Percentiles rank a stretch among this genome's conserved stretches.
Conservation (phyloP, 2,113 vertebrate genomes). For the Eurypyga helias region DNA sequence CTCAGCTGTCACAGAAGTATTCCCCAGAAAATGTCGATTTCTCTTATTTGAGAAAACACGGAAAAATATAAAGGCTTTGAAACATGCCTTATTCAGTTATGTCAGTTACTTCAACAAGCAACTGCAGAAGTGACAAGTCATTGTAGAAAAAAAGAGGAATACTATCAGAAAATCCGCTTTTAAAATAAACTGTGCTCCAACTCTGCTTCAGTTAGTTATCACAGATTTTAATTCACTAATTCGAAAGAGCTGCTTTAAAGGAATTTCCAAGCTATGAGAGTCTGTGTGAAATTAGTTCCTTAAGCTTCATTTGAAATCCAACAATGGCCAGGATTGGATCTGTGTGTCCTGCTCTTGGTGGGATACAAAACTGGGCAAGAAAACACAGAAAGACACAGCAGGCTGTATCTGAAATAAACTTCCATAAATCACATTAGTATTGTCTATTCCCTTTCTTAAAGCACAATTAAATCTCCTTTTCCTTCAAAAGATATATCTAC, state of each 20-base stretch:
- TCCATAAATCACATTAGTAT: background rate
- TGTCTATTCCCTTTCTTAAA: background rate
- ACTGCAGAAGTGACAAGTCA: background rate
- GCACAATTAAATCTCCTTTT: background rate
- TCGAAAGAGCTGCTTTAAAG: background rate
- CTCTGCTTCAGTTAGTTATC: background rate
- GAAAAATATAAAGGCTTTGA: background rate
- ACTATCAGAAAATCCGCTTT: background rate
- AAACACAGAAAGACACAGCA: background rate
- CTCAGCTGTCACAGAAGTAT: background rate
- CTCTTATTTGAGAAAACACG: background rate
- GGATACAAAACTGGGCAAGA: background rate
- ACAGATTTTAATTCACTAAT: accelerated
- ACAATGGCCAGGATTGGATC: background rate
- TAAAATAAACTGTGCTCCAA: background rate
- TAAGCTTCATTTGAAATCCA: background rate
- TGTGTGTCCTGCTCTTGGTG: background rate
- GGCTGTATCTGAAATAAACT: background rate
- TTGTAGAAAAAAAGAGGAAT: background rate
- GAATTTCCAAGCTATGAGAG: background rate
- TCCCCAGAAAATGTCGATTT: background rate
- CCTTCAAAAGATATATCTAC: background rate
- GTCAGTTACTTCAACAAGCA: background rate
- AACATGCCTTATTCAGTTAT: background rate
- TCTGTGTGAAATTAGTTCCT: background rate